Evolutionary conservation across 1,140 invertebrate genomes (phyloP), one percentile per base, ranked within the genome.

Genomic region (Heliothis virescens): DNA sequence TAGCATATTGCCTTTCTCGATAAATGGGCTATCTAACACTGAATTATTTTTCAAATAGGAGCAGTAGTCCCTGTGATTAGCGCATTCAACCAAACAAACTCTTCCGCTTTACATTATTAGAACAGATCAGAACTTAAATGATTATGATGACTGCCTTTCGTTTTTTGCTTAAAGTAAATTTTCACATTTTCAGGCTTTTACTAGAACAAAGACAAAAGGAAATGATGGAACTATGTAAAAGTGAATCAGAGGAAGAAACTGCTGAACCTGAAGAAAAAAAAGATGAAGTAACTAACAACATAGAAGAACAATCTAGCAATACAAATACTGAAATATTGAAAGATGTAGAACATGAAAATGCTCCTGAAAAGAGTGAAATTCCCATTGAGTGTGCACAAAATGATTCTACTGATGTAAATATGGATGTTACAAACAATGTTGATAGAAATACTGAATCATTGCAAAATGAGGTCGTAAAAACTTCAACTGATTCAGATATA

Each of bases 141-240:
- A n/a, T n/a, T n/a, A n/a, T 0, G 9, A 41, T 41, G 34, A 41
- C 50, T 59, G 1, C 13, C n/a, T 55, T 21, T 11, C 3, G 34
- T 47, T 0, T 65, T 29, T 41, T 41, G 9, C 29, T 41, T 13
- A 13, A 29, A 15, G 1, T 52, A 10, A 55, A 29, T 57, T 34
- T 12, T 57, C 4, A 55, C 50, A 79, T 76, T 94, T 95, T 67
- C 73, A 96, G 95, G 7, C 90, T 93, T 87, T 87, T 94, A 79
- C 83, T 96, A 73, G 93, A 96, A 87, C 90, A 96, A 87, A 92
- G 95, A 80, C 95, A 96, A 86, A 96, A 96, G 86, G 94, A 95
- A 90, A 95, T 96, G 63, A 94, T 96, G 84, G 93, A 95, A 82
- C 92, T 96, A 82, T 96, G 95, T 83, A 96, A 96, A 88, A 96